Conservation (phyloP, 2,888 invertebrate species). For the Alviniconcha strummeri region DNA sequence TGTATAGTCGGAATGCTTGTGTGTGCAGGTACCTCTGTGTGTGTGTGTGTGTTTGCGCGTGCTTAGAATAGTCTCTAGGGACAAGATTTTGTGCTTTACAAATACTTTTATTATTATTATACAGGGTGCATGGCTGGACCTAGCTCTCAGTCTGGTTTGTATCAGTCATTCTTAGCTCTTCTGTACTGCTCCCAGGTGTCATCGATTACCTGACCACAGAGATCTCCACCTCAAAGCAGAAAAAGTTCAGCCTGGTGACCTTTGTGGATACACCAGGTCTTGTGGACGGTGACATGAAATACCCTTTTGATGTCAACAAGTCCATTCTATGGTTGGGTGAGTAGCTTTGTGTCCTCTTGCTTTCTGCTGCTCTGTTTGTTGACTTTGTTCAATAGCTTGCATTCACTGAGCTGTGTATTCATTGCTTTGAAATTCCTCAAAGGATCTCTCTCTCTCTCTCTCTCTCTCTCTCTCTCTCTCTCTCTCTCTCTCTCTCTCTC, state of each 20-base stretch:
- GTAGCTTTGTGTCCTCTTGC: conserved; percentile 26
- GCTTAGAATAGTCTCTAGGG: background rate
- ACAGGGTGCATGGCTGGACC: too few species aligned
- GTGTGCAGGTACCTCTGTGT: background rate
- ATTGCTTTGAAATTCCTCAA: background rate
- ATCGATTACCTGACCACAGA: conserved; percentile 77
- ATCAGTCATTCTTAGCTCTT: too few species aligned
- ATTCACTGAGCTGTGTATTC: background rate
- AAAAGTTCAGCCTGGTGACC: conserved; percentile 77
- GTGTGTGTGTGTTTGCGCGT: background rate
- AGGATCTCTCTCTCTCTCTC: background rate
- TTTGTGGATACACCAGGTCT: conserved; percentile 79
- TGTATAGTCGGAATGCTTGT: background rate
- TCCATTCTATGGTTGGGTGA: conserved; percentile 77
- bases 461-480: background rate
- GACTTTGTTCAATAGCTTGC: background rate
- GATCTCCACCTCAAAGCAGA: conserved; percentile 77
- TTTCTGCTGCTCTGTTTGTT: background rate
- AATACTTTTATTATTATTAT: background rate
- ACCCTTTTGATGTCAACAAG: conserved; percentile 78
- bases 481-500: background rate
- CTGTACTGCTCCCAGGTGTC: conserved; percentile 72
- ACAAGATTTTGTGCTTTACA: background rate
- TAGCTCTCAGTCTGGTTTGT: too few species aligned
- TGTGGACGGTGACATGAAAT: conserved; percentile 79